Conservation (phyloP, 2,888 invertebrate species). For the Antheraea assamensis region DNA sequence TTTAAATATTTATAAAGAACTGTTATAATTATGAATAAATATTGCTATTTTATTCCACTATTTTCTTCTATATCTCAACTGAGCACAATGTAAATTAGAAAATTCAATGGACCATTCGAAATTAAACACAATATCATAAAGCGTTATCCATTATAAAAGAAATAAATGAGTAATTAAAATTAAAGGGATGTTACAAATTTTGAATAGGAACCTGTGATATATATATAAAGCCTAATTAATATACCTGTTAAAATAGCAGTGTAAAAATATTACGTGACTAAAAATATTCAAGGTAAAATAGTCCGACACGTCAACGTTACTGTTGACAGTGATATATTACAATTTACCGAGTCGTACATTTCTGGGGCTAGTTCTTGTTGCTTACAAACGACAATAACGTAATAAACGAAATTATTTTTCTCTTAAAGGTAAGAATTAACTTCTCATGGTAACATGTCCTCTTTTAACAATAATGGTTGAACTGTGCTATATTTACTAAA, state of each 20-base stretch:
- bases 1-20: neutral
- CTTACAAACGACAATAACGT: constrained; percentile 3
- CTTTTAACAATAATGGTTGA: neutral
- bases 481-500: neutral
- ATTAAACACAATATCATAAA: too few relatives aligned
- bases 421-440: neutral
- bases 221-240: neutral
- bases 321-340: constrained; percentile 45
- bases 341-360: constrained; percentile 28
- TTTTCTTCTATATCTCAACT: too few relatives aligned
- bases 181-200: neutral
- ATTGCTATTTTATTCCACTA: too few relatives aligned
- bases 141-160: neutral
- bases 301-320: constrained; percentile 32
- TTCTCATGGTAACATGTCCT: neutral
- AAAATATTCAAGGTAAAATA: constrained; percentile 27
- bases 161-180: neutral
- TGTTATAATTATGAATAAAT: neutral
- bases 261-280: constrained; percentile 25
- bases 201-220: neutral
- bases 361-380: constrained; percentile 14
- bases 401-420: neutral
- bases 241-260: constrained; percentile 3
- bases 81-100: too few relatives aligned
- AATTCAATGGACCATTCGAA: too few relatives aligned